Percentiles rank a stretch among this genome's conserved stretches.
These are phyloP conservation scores for Morelia viridis DNA, from an alignment of 2,797 vertebrate genomes.

Conservation along the genomic window DNA sequence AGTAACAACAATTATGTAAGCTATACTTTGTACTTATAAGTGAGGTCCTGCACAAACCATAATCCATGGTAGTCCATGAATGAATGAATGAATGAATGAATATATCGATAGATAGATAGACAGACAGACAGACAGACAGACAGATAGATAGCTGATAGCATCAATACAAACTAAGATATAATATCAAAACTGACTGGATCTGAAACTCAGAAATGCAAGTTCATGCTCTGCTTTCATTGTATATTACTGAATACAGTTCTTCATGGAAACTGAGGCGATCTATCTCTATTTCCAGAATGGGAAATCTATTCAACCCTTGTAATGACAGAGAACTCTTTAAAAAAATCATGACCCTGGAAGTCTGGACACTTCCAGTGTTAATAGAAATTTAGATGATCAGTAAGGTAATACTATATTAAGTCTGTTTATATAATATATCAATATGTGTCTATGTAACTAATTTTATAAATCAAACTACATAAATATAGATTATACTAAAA, in stretches of 20 bases:
- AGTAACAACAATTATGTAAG: background rate
- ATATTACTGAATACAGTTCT: background rate
- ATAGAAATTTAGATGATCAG: background rate
- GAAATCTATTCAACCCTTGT: background rate
- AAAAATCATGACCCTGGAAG: background rate
- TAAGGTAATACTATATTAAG: background rate
- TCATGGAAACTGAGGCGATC: background rate
- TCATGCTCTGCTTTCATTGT: background rate
- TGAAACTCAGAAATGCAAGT: background rate
- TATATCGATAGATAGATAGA: no score
- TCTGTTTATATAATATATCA: background rate
- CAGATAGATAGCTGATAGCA: background rate
- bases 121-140: no score
- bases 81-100: no score
- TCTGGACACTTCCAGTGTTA: background rate
- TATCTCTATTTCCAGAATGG: background rate
- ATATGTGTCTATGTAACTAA: background rate
- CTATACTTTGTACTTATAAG: background rate
- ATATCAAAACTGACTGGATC: background rate
- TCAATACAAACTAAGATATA: background rate
- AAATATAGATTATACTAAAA: background rate
- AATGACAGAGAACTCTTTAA: background rate
- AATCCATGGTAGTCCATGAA: background rate
- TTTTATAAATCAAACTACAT: conserved; percentile 27
- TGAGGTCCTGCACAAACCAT: background rate